Conservation (phyloP, 2,888 invertebrate species). For the Drosophila emarginata region DNA sequence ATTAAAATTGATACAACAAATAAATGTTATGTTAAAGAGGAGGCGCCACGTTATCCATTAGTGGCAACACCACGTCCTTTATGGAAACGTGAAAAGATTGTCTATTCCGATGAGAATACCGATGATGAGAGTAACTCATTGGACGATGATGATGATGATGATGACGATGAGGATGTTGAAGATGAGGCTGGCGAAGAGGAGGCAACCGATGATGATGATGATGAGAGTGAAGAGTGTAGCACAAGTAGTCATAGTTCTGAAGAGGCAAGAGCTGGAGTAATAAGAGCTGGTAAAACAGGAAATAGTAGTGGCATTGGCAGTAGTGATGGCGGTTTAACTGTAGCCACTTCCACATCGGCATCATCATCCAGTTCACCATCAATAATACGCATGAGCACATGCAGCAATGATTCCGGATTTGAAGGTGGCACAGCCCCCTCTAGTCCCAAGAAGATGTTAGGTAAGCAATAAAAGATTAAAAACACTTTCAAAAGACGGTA, state of each 20-base stretch:
- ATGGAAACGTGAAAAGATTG: conserved; percentile 83
- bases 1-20: conserved; percentile 81
- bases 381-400: conserved; percentile 86
- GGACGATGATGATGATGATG: conserved; percentile 78
- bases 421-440: conserved; percentile 87
- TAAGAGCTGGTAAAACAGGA: conserved; percentile 42
- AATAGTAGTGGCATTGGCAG: conserved; percentile 30
- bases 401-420: conserved; percentile 93
- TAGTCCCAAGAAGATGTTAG: conserved; percentile 86
- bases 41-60: conserved; percentile 84
- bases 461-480: conserved; percentile 70
- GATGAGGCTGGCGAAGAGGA: conserved; percentile 58
- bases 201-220: conserved; percentile 52
- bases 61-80: conserved; percentile 86
- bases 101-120: conserved; percentile 83
- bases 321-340: background rate
- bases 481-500: too few species aligned
- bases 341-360: conserved; percentile 21
- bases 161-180: conserved; percentile 72
- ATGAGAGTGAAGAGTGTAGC: conserved; percentile 54
- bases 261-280: conserved; percentile 63
- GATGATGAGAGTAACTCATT: conserved; percentile 82
- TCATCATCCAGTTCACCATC: conserved; percentile 66
- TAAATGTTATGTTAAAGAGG: conserved; percentile 84
- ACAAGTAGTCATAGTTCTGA: conserved; percentile 36